Percentiles rank a stretch among this genome's conserved stretches.
phyloP scores from a whole-genome alignment of 2,797 vertebrate species.

The Pipistrellus pygmaeus region DNA sequence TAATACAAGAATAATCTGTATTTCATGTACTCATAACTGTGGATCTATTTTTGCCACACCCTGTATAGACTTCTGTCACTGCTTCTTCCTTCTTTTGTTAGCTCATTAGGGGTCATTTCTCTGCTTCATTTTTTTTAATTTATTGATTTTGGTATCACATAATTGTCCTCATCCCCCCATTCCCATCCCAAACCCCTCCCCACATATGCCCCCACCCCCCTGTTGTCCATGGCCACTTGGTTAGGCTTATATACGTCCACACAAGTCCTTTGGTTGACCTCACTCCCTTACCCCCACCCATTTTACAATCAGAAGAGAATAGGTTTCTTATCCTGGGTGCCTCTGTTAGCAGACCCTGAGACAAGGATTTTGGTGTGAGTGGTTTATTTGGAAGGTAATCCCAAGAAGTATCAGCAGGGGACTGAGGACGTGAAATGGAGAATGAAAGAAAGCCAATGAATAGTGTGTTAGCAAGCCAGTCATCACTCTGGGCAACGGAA shows the following conservation, averaged over 20 bases:
- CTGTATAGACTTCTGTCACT: not conserved
- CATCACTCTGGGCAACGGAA: not conserved
- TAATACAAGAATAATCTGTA: not conserved
- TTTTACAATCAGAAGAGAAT: constrained; percentile 40
- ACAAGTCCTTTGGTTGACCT: too few species aligned
- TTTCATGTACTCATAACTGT: not conserved
- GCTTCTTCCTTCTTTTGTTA: constrained; percentile 22
- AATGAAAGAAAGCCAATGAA: constrained; percentile 30
- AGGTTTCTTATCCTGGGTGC: not conserved
- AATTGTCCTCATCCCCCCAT: too few species aligned
- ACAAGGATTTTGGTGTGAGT: constrained; percentile 6
- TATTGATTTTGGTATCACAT: too few species aligned
- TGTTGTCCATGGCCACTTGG: too few species aligned
- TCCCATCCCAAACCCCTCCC: too few species aligned
- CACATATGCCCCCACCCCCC: too few species aligned
- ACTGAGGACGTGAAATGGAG: not conserved
- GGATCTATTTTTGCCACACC: not conserved
- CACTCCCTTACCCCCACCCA: too few species aligned
- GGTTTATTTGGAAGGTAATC: constrained; percentile 27
- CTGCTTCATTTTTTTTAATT: not conserved
- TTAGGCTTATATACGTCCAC: too few species aligned
- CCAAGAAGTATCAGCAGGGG: not conserved
- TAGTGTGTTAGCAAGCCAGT: not conserved
- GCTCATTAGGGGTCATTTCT: not conserved
- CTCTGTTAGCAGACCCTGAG: constrained; percentile 22